Conservation (phyloP, 2,113 vertebrate species). For the Sinocyclocheilus anophthalmus region DNA sequence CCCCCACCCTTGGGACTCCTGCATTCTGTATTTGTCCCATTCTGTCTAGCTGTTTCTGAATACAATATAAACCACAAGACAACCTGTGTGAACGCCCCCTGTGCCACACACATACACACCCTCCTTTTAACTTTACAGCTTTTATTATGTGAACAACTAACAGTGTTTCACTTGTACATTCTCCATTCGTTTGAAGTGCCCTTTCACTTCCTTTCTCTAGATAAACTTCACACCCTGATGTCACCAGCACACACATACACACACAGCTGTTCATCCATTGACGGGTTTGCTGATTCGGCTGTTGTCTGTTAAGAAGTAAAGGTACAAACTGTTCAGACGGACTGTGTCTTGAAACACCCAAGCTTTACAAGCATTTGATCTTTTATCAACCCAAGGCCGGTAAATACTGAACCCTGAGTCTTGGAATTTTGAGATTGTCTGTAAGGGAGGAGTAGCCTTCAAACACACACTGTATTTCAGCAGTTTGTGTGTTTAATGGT, state of each 20-base stretch:
- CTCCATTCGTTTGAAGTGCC: background rate
- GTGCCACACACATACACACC: background rate
- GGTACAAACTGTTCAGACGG: slow-evolving; percentile 33
- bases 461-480: background rate
- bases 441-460: slow-evolving; percentile 1
- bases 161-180: background rate
- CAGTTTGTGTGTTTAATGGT: slow-evolving; percentile 62
- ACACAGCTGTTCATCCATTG: slow-evolving; percentile 6
- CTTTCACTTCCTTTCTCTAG: background rate
- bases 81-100: background rate
- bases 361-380: slow-evolving; percentile 16
- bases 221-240: background rate
- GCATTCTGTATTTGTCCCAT: no score
- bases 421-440: slow-evolving; percentile 22
- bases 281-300: background rate
- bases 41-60: no score
- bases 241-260: slow-evolving; percentile 4
- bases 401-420: slow-evolving; percentile 34
- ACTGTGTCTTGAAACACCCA: slow-evolving; percentile 19
- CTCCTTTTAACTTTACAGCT: slow-evolving; percentile 11
- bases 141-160: background rate
- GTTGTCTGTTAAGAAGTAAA: background rate
- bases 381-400: slow-evolving; percentile 35
- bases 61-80: background rate
- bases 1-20: no score